Evolutionary conservation across 2,113 vertebrate genomes (phyloP).

Genomic region (Equus quagga): DNA sequence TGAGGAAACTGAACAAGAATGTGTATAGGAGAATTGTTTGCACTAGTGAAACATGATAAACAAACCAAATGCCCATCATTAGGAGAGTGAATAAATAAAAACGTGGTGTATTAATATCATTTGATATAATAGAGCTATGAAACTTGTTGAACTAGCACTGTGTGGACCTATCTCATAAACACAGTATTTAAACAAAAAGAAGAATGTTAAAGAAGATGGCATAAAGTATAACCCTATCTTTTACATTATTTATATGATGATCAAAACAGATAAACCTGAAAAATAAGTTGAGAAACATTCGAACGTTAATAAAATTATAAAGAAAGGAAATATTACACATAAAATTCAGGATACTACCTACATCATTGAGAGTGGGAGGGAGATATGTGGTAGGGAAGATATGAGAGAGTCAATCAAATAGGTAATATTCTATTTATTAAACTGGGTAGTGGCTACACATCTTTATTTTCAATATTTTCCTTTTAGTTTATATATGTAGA

Average conservation of each 20-base stretch:
- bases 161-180: not conserved
- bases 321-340: not conserved
- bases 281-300: not conserved
- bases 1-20: not conserved
- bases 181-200: not conserved
- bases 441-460: not conserved
- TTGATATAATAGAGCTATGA: not conserved
- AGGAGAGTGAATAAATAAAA: not conserved
- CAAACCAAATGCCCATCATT: not conserved
- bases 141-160: not conserved
- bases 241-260: not conserved
- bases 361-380: not conserved
- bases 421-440: not conserved
- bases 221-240: not conserved
- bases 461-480: not conserved
- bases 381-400: not conserved
- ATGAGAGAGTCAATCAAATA: not conserved
- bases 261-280: not conserved
- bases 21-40: not conserved
- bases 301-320: not conserved
- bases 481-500: not conserved
- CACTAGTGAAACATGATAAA: not conserved
- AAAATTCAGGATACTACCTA: not conserved
- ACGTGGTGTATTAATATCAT: not conserved
- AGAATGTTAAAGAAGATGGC: not conserved